Evolutionary conservation across 2,797 vertebrate species (phyloP).

Genomic region (Poliocrania exsul): DNA sequence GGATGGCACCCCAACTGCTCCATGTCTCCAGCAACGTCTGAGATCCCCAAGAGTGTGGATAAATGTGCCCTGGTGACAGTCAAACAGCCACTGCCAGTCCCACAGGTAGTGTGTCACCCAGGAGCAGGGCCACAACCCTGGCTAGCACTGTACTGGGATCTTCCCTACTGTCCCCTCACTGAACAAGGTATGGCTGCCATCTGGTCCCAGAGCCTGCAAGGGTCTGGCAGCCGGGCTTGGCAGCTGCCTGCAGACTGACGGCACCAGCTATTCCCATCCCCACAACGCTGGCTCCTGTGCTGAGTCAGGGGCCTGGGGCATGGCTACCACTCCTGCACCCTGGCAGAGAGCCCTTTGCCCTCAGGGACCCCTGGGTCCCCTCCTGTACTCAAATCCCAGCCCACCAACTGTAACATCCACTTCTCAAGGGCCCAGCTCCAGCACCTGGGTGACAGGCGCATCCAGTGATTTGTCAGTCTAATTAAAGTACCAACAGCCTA

Average conservation of each 20-base stretch:
- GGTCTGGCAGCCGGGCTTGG: background rate
- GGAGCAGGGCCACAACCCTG: background rate
- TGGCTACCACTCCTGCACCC: background rate
- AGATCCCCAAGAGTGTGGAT: background rate
- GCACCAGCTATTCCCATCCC: conserved; percentile 34
- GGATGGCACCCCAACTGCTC: background rate
- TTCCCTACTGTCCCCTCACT: background rate
- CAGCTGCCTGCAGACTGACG: conserved; percentile 4
- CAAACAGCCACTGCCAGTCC: background rate
- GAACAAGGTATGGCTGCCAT: background rate
- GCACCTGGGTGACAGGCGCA: background rate
- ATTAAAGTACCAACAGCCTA: conserved; percentile 38
- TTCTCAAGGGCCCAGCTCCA: background rate
- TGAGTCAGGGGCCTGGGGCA: conserved; percentile 54
- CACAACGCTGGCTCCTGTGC: fast-evolving
- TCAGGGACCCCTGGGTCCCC: background rate
- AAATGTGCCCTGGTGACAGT: background rate
- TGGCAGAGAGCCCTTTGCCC: background rate
- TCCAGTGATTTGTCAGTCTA: conserved; percentile 6
- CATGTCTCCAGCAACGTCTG: background rate
- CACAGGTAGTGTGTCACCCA: fast-evolving
- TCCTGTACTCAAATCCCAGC: background rate
- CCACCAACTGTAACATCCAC: fast-evolving
- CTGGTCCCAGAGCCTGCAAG: background rate
- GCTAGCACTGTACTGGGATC: background rate